A percentile compares a stretch with the other conserved stretches of the same genome.
phyloP scores from a whole-genome alignment of 2,797 vertebrate species.

The Nasua narica region DNA sequence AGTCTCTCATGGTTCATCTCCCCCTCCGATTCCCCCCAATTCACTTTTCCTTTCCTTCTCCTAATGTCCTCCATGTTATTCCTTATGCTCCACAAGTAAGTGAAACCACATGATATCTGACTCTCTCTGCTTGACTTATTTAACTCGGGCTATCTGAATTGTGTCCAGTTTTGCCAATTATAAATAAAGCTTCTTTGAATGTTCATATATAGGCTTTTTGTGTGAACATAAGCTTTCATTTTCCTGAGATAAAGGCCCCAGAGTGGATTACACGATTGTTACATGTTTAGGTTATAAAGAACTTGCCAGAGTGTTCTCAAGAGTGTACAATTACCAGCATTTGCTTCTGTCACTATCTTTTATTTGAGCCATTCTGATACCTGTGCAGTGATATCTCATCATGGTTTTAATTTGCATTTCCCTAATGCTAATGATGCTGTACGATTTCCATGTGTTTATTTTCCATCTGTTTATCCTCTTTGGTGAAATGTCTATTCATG shows the following conservation, averaged over 20 bases:
- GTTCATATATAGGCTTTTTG: neutral
- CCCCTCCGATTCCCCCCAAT: too few species aligned
- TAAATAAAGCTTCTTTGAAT: slow-evolving; percentile 17
- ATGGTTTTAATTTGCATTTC: neutral
- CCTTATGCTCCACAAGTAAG: too few species aligned
- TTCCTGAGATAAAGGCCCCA: neutral
- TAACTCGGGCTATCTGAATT: neutral
- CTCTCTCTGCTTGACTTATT: too few species aligned
- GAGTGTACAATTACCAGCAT: neutral
- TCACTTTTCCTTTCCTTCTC: too few species aligned
- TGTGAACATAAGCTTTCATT: neutral
- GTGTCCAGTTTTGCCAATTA: neutral
- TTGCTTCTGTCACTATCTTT: neutral
- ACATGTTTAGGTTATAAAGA: neutral
- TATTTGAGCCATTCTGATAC: neutral
- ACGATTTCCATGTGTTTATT: neutral
- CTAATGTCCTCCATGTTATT: too few species aligned
- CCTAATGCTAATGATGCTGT: neutral
- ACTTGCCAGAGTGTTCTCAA: neutral
- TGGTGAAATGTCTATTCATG: neutral
- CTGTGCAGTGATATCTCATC: neutral
- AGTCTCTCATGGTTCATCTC: too few species aligned
- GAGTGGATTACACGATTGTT: neutral
- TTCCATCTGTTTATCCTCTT: neutral
- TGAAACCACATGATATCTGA: too few species aligned